These are phyloP conservation scores for Rotaria sp. DNA, from an alignment of 2,888 invertebrate species.

Conservation along the genomic window DNA sequence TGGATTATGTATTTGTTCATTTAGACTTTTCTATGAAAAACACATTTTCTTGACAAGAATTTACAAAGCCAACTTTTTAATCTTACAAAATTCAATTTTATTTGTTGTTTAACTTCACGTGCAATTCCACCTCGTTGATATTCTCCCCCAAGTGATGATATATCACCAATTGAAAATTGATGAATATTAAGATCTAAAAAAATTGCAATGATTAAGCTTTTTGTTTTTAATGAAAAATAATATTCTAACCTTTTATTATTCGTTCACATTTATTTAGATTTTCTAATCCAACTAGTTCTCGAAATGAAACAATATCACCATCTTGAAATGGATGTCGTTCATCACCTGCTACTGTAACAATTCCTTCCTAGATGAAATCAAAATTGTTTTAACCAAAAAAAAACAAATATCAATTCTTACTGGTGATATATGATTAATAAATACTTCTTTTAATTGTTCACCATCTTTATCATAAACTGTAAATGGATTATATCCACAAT, in stretches of 20 bases:
- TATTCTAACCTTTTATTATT: neutral
- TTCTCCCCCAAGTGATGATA: conserved; percentile 31
- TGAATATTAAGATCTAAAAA: neutral
- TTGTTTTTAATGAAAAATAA: neutral
- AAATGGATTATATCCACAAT: conserved; percentile 79
- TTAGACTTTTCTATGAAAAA: conserved; percentile 42
- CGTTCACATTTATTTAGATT: conserved; percentile 77
- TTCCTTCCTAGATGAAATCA: conserved; percentile 62
- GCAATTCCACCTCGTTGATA: conserved; percentile 51
- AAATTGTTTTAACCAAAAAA: neutral
- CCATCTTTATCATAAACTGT: conserved; percentile 81
- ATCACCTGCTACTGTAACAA: conserved; percentile 90
- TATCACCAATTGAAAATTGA: conserved; percentile 26
- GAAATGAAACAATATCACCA: conserved; percentile 88
- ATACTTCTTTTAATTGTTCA: conserved; percentile 59
- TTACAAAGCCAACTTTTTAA: neutral
- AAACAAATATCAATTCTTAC: neutral
- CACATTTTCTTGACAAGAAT: neutral
- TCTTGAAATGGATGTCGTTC: conserved; percentile 90
- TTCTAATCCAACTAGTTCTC: conserved; percentile 87
- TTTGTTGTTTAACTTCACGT: conserved; percentile 49
- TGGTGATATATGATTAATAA: conserved; percentile 21
- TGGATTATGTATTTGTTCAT: conserved; percentile 47
- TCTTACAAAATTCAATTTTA: conserved; percentile 45
- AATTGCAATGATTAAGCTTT: no score